Evolutionary conservation across 2,797 vertebrate species (phyloP), one percentile per base, ranked within the genome.

Genomic region (Alauda arvensis): DNA sequence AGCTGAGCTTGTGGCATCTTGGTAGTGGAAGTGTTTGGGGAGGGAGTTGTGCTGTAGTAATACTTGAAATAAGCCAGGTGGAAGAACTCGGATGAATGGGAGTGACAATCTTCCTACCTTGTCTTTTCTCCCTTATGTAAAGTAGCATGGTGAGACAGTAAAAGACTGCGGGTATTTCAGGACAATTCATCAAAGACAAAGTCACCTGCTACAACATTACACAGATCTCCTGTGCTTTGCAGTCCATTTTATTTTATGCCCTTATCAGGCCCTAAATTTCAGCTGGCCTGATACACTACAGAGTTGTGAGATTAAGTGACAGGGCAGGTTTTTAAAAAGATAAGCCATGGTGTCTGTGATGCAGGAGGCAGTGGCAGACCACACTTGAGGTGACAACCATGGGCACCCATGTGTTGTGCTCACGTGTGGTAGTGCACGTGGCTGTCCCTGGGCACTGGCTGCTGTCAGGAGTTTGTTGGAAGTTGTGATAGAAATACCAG

Each of bases 341-440:
- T 51, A 31, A 75, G 6, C n/a, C 8, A 1, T 25, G 37, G 8
- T 62, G 29, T 66, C 37, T 62, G 25, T 63, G 60, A 31, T 71
- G 18, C 24, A 26, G 31, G 33, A 51, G 55, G 51, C 5, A 6
- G 7, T 55, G 55, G 25, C 78, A 68, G 60, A 19, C 2, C 1
- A 7, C 53, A 70, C 24, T 60, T 1, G 6, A 62, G 42, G 18
- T 29, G 56, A 42, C 0, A 0, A 24, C 51, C 15, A 1, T 1
- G 37, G 31, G 18, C 51, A 21, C 2, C 37, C 25, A 0, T 12
- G 19, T 6, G 1, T 42, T 60, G 16, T 20, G 29, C 46, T 77
- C 3, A 0, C 3, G 1, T 31, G 45, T 65, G 72, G 39, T 11
- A 26, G 33, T 20, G n/a, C 52, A 23, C 1, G 0, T 18, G 66